Percentiles rank a stretch among this genome's conserved stretches.
Evolutionary conservation across 2,888 invertebrate species (phyloP).

Genomic region (Eugnorisma glareosa): DNA sequence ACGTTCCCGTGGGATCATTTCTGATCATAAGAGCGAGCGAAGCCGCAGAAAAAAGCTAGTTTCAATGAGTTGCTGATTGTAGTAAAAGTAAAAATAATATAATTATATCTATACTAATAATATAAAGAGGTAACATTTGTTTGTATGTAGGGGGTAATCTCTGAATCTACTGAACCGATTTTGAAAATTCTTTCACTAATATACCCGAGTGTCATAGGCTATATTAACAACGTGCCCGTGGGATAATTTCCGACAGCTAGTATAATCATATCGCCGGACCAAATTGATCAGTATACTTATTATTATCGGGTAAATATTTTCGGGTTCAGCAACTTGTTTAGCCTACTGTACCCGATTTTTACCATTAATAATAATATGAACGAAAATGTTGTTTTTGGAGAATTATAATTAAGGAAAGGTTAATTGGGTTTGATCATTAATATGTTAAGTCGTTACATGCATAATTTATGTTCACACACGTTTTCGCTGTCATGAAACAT

Average conservation of each 20-base stretch:
- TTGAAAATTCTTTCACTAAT: too few species aligned
- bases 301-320: too few species aligned
- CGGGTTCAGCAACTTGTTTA: not conserved
- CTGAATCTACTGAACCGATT: too few species aligned
- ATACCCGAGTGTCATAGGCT: too few species aligned
- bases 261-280: not conserved
- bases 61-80: not conserved
- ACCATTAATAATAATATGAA: not conserved
- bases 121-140: too few species aligned
- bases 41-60: too few species aligned
- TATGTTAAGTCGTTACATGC: not conserved
- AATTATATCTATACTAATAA: too few species aligned
- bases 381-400: not conserved
- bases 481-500: not conserved
- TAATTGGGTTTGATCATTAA: constrained; percentile 15
- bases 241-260: too few species aligned
- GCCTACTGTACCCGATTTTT: not conserved
- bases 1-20: too few species aligned
- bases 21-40: too few species aligned
- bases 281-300: not conserved
- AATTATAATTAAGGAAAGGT: constrained; percentile 4
- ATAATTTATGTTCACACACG: not conserved
- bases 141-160: too few species aligned
- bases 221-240: too few species aligned
- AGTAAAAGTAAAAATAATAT: not conserved